A percentile compares a stretch with the other conserved stretches of the same genome.
phyloP scores from a whole-genome alignment of 1,140 invertebrate genomes.

The Gyrodactylus bullatarudis region DNA sequence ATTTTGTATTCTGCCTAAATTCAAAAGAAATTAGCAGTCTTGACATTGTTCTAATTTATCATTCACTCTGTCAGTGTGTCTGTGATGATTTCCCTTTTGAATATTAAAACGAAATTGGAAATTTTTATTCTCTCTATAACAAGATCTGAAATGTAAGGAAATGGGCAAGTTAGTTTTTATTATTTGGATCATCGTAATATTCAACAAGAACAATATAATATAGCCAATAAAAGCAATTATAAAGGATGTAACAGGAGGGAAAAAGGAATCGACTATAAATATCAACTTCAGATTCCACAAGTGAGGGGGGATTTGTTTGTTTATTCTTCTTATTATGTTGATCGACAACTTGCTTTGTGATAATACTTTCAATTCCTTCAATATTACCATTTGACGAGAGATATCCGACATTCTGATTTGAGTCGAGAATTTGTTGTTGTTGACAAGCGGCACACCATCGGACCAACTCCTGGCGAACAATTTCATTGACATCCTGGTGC shows the following conservation, averaged over 20 bases:
- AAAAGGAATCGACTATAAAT: slow-evolving; percentile 7
- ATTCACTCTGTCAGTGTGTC: too few relatives aligned
- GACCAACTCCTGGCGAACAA: slow-evolving; percentile 1
- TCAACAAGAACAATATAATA: slow-evolving; percentile 6
- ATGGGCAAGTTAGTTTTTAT: too few relatives aligned
- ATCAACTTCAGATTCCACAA: slow-evolving; percentile 4
- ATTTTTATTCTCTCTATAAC: too few relatives aligned
- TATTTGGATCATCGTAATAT: too few relatives aligned
- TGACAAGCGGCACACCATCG: neutral
- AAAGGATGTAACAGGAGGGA: slow-evolving; percentile 3
- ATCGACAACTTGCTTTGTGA: neutral
- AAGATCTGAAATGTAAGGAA: too few relatives aligned
- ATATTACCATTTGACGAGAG: neutral
- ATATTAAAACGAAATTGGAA: too few relatives aligned
- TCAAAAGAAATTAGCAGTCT: too few relatives aligned
- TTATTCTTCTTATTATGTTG: neutral
- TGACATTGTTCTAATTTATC: too few relatives aligned
- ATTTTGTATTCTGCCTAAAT: too few relatives aligned
- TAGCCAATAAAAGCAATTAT: slow-evolving; percentile 8
- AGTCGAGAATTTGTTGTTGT: neutral
- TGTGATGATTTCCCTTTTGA: too few relatives aligned
- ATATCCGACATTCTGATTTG: neutral
- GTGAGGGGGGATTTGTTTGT: neutral
- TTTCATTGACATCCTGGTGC: slow-evolving; percentile 4
- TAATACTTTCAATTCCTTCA: neutral